A percentile compares a stretch with the other conserved stretches of the same genome.
phyloP scores from a whole-genome alignment of 2,797 vertebrate species.

The Chelidonichthys spinosus region DNA sequence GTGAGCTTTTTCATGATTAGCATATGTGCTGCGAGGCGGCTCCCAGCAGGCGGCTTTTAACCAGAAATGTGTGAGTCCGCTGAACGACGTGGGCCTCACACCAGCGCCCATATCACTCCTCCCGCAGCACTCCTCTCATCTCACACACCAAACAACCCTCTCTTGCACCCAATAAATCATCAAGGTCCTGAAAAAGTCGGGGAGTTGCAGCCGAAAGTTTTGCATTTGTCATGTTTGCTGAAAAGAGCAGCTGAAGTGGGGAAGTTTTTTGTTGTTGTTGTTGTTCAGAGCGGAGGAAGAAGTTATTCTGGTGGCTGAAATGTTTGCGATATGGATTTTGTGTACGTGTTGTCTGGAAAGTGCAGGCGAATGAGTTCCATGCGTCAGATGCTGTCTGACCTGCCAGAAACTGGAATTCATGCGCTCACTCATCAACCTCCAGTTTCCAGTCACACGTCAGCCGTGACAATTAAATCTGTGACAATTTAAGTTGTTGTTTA shows the following conservation, averaged over 20 bases:
- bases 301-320: conserved; percentile 46
- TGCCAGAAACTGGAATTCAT: conserved; percentile 40
- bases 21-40: conserved; percentile 38
- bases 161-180: conserved; percentile 45
- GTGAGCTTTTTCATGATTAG: conserved; percentile 54
- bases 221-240: conserved; percentile 39
- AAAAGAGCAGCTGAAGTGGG: conserved; percentile 39
- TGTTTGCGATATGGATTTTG: conserved; percentile 64
- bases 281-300: conserved; percentile 37
- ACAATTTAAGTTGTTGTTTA: conserved; percentile 9
- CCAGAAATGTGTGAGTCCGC: conserved; percentile 38
- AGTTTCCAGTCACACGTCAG: conserved; percentile 21
- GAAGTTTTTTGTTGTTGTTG: conserved; percentile 28
- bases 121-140: conserved; percentile 53
- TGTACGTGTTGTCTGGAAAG: conserved; percentile 56
- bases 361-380: conserved; percentile 21
- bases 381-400: conserved; percentile 40
- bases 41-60: conserved; percentile 50
- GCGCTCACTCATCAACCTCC: conserved; percentile 42
- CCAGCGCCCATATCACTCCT: conserved; percentile 42
- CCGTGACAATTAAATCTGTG: conserved; percentile 41
- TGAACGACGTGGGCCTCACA: conserved; percentile 49
- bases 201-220: conserved; percentile 41
- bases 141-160: conserved; percentile 42
- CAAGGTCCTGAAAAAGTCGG: conserved; percentile 37